Base-by-base conservation (phyloP, 2,797 vertebrate genomes). In the Sebastes trivittatus region DNA sequence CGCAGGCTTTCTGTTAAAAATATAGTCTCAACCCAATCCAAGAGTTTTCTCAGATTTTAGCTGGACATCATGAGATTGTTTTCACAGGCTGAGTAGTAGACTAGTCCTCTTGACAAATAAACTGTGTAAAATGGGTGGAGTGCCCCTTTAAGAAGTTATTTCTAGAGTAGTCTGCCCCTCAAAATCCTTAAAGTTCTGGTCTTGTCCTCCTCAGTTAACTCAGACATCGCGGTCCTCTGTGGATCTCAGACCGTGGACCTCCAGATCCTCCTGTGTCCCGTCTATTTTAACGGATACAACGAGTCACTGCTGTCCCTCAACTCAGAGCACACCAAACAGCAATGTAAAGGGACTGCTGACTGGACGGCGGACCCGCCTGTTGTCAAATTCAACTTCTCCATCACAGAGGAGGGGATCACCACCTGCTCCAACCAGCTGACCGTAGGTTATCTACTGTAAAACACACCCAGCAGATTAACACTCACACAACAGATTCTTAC, bases 271-370 rank as follows among this genome's bases (percentile, higher is more conserved):
- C 56, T 95, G 69, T 96, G 95, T 78, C 94, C 95, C 8, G 6
- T 95, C 32, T 94, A 94, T 58, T 95, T 89, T 25, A 87, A 76
- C 18, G 95, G 94, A 18, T 95, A 94, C 83, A 95, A 95, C 4
- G 94, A 95, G 80, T 89, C 95, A 0, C 79, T 94, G 77, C 71
- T 95, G 90, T 59, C 91, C 27, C 93, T 95, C 49, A 96, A 96
- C 78, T 83, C 85, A 0, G 2, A 86, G 42, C 91, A 93, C 70
- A n/a, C 52, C 71, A 95, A 89, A 4, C 34, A 32, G 0, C 70
- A 87, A 30, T 96, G 95, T 77, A 85, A 52, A 75, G 95, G 95
- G 32, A 87, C 25, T 0, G 27, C 93, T 2, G 93, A 95, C 70
- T 95, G 93, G 92, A 75, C 68, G 0, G 87, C 11, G 0, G 22